Conservation (phyloP, 2,113 vertebrate genomes). For the Macroglossus sobrinus region DNA sequence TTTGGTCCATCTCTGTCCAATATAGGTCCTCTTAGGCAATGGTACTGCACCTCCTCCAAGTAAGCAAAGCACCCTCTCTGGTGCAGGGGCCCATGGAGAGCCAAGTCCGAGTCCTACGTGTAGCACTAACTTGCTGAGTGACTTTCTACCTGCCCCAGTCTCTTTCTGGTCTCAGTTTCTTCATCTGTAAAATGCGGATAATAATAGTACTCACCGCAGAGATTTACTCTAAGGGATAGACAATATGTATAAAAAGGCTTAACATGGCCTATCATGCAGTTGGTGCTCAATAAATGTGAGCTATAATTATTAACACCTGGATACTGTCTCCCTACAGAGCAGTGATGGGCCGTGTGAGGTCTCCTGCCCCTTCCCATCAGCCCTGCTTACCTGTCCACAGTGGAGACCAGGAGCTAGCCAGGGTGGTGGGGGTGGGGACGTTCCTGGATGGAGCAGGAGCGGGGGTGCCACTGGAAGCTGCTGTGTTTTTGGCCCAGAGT, state of each 20-base stretch:
- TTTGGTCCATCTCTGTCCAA: background rate
- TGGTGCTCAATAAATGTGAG: background rate
- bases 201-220: background rate
- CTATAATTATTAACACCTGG: background rate
- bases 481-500: constrained; percentile 68
- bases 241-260: background rate
- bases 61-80: background rate
- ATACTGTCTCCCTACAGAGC: background rate
- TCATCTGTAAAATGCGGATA: background rate
- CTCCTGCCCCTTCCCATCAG: background rate
- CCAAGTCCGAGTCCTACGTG: background rate
- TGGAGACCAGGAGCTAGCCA: background rate
- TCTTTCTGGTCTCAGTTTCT: background rate
- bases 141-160: background rate
- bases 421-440: background rate
- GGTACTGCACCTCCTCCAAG: rapidly evolving
- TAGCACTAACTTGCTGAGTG: background rate
- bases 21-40: background rate
- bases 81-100: background rate
- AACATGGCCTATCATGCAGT: background rate
- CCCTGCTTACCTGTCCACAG: background rate
- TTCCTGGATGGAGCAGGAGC: constrained; percentile 46
- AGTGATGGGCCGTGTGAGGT: background rate
- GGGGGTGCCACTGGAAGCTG: constrained; percentile 62
- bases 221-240: background rate